Conservation (phyloP, 1,140 invertebrate species). For the Drosophila kanapiae region DNA sequence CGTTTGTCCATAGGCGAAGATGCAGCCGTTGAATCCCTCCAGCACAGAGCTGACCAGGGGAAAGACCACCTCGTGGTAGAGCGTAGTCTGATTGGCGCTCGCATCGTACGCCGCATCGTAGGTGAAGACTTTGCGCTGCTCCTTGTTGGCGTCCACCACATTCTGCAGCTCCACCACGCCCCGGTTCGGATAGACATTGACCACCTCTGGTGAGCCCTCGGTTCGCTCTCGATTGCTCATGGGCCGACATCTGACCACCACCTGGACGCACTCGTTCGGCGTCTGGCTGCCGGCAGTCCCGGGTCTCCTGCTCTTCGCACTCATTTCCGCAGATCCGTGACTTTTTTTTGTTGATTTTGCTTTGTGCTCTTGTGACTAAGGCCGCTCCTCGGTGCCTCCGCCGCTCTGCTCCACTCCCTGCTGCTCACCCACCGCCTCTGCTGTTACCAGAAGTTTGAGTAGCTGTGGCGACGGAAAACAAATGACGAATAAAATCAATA, state of each 20-base stretch:
- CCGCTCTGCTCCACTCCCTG: constrained; percentile 15
- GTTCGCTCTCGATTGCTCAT: constrained; percentile 93
- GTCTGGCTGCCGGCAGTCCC: constrained; percentile 66
- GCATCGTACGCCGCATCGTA: constrained; percentile 97
- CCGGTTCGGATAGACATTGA: constrained; percentile 88
- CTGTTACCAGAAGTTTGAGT: constrained; percentile 34
- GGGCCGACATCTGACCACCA: constrained; percentile 96
- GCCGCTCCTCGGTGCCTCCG: constrained; percentile 47
- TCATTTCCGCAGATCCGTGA: constrained; percentile 53
- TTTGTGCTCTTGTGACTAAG: constrained; percentile 66
- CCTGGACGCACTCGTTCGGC: constrained; percentile 87
- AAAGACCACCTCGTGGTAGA: constrained; percentile 97
- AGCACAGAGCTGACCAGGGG: constrained; percentile 98
- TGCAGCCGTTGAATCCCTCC: constrained; percentile 98
- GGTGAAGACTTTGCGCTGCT: constrained; percentile 91
- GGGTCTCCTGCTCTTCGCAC: constrained; percentile 72
- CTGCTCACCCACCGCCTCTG: constrained; percentile 1
- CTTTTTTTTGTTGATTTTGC: constrained; percentile 7
- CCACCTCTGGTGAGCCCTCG: constrained; percentile 90
- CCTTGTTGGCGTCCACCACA: constrained; percentile 85
- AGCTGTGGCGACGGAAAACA: constrained; percentile 75
- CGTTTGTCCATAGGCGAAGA: constrained; percentile 98
- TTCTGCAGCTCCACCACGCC: constrained; percentile 90
- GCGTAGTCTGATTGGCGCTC: constrained; percentile 94
- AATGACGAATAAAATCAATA: constrained; percentile 80